A percentile compares a stretch with the other conserved stretches of the same genome.
Conservation (phyloP, 2,888 invertebrate species). For the Caenorhabditis uteleia region DNA sequence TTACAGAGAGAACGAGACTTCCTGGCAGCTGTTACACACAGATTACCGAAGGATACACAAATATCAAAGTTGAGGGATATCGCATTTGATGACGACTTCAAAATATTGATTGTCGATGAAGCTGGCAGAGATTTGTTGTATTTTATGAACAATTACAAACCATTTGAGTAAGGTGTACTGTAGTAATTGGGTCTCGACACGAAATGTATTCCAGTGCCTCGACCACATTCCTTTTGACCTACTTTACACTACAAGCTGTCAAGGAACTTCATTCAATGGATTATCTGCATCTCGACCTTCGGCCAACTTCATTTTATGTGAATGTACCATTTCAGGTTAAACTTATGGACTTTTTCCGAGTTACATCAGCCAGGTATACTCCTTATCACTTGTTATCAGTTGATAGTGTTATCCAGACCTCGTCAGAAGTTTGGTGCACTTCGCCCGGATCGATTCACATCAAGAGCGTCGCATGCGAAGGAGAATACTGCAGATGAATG, state of each 20-base stretch:
- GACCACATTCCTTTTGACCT: neutral
- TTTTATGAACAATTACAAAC: neutral
- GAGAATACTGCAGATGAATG: no score
- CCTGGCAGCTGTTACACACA: neutral
- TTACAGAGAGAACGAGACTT: neutral
- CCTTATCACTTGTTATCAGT: no score
- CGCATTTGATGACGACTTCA: slow-evolving; percentile 1
- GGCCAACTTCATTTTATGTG: neutral
- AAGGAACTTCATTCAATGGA: neutral
- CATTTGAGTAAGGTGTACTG: neutral
- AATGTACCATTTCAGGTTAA: neutral
- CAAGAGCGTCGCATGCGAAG: no score
- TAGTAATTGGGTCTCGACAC: neutral
- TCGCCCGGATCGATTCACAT: no score
- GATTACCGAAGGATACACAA: neutral
- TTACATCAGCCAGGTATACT: no score
- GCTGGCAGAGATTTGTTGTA: neutral
- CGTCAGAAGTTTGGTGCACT: no score
- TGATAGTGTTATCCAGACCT: no score
- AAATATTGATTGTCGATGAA: neutral
- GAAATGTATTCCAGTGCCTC: no score
- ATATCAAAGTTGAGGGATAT: neutral
- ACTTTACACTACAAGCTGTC: neutral
- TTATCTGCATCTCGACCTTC: neutral
- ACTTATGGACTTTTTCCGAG: neutral